Percentiles rank a stretch among this genome's conserved stretches.
Evolutionary conservation across 2,113 vertebrate genomes (phyloP).

Genomic region (Indicator maculatus): DNA sequence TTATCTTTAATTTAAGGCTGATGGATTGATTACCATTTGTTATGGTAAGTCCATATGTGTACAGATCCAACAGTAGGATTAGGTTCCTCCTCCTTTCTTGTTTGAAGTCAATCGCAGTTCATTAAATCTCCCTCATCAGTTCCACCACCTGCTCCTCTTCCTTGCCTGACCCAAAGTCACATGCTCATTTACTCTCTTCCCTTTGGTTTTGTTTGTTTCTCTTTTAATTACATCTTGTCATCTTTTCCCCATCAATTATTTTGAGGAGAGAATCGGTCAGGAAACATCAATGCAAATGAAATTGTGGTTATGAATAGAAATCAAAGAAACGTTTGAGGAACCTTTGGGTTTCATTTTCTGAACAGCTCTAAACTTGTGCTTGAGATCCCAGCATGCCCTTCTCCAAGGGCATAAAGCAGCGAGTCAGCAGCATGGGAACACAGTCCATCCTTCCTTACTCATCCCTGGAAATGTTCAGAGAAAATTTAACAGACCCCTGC

Average conservation of each 20-base stretch:
- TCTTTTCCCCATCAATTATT: slow-evolving; percentile 52
- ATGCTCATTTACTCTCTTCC: slow-evolving; percentile 49
- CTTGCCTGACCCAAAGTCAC: slow-evolving; percentile 54
- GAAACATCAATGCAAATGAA: slow-evolving; percentile 57
- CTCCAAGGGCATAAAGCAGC: background rate
- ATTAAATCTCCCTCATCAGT: slow-evolving; percentile 69
- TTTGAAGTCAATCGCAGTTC: slow-evolving; percentile 60
- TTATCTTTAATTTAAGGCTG: slow-evolving; percentile 62
- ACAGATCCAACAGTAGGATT: slow-evolving; percentile 63
- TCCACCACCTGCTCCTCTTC: slow-evolving; percentile 70
- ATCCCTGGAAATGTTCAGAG: background rate
- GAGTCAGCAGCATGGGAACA: background rate
- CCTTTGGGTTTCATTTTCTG: slow-evolving; percentile 31
- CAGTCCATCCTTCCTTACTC: background rate
- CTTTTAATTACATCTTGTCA: slow-evolving; percentile 53
- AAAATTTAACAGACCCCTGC: background rate
- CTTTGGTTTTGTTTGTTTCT: slow-evolving; percentile 67
- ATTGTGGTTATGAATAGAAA: slow-evolving; percentile 48
- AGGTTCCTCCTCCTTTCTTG: slow-evolving; percentile 70
- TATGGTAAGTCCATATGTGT: slow-evolving; percentile 69
- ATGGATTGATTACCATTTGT: slow-evolving; percentile 72
- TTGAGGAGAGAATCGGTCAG: slow-evolving; percentile 32
- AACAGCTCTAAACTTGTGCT: background rate
- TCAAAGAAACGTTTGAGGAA: background rate
- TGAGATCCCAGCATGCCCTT: background rate